These are phyloP conservation scores for Tetranychus truncatus DNA, from an alignment of 2,888 invertebrate genomes.

Conservation along the genomic window DNA sequence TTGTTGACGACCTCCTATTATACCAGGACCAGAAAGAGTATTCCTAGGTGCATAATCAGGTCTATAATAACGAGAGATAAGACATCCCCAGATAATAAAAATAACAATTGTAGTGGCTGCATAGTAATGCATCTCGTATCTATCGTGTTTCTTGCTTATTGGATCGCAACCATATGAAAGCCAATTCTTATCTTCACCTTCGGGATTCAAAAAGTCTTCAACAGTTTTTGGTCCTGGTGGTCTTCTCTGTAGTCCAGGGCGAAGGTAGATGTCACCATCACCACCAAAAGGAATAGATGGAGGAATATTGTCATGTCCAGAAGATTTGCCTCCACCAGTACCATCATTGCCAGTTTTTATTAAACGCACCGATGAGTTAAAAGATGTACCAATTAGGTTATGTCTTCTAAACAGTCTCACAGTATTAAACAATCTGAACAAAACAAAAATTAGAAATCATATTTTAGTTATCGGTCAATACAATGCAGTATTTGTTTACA, in stretches of 20 bases:
- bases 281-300: conserved; percentile 3
- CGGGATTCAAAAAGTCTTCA: conserved; percentile 26
- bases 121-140: conserved; percentile 39
- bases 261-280: conserved; percentile 4
- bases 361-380: neutral
- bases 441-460: too few species aligned
- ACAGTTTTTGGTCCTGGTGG: conserved; percentile 25
- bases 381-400: too few species aligned
- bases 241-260: conserved; percentile 16
- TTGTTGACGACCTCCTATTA: conserved; percentile 32
- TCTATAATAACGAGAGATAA: conserved; percentile 8
- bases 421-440: too few species aligned
- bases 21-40: conserved; percentile 10
- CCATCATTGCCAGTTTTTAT: conserved; percentile 1
- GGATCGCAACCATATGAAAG: conserved; percentile 60
- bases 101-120: neutral
- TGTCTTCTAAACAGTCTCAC: too few species aligned
- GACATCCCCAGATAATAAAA: neutral
- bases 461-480: too few species aligned
- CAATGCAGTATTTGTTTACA: too few species aligned
- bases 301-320: conserved; percentile 9
- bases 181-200: conserved; percentile 46
- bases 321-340: neutral
- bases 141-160: conserved; percentile 48
- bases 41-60: neutral